Base-by-base conservation (phyloP, 2,113 vertebrate species). In the Ploceus nigricollis region DNA sequence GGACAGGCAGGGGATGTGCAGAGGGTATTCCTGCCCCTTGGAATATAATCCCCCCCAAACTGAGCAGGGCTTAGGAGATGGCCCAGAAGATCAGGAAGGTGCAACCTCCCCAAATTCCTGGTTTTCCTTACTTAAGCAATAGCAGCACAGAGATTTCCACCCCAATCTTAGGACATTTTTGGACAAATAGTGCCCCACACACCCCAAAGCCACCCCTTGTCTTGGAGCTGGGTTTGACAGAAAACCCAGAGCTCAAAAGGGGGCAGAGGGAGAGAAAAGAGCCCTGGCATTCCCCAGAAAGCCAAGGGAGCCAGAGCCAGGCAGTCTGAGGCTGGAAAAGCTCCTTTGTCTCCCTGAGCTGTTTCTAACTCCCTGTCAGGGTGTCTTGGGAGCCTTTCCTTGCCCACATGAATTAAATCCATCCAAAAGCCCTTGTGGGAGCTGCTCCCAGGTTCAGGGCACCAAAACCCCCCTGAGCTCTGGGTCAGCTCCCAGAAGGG, bases 291-390 rank as follows among this genome's bases (percentile, higher is more conserved):
- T 10, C 23, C 81, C 71, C 53, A 91, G 47, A 91, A 35, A 73
- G 87, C 71, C 71, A 47, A n/a, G 40, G 66, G 20, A 79, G 81
- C 25, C 93, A 53, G 87, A 96, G 96, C 71, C 90, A 15, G 4
- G 24, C 70, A 85, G 95, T 80, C 93, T 93, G 84, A 54, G 87
- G 66, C 93, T 77, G 91, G 82, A 54, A 88, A 56, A 80, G 82
- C 66, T 31, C 71, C 91, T 85, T 84, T 95, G 93, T 95, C 70
- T 37, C 27, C 81, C 12, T 2, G 8, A 23, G 89, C 87, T 91
- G 89, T 85, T 93, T 79, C 53, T 45, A 79, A 33, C 87, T 91
- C 10, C 71, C 76, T 91, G 83, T 64, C 96, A 87, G 60, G 71
- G 42, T 30, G 65, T 40, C 77, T 60, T 28, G 77, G 11, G 72